Conservation (phyloP, 2,113 vertebrate genomes). For the Lagopus leucura region DNA sequence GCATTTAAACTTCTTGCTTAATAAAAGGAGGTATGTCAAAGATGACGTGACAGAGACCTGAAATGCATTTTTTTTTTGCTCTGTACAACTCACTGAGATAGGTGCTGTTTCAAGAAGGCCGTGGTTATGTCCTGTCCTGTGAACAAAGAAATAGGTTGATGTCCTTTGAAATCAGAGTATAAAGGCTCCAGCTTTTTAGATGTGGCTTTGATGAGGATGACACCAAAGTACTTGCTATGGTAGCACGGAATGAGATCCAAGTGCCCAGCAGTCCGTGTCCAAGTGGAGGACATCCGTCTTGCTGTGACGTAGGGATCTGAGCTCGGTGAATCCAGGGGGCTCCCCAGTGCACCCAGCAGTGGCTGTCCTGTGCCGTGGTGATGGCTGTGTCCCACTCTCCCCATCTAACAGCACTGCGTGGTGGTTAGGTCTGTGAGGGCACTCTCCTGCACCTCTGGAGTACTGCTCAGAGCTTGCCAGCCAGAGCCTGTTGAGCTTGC, state of each 20-base stretch:
- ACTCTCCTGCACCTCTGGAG: accelerated
- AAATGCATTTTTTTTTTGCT: not conserved
- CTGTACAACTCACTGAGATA: not conserved
- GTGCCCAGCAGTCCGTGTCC: not conserved
- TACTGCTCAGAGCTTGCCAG: not conserved
- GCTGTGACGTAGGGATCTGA: accelerated
- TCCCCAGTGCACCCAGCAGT: not conserved
- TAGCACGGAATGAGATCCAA: not conserved
- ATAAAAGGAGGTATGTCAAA: not conserved
- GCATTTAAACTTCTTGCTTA: not conserved
- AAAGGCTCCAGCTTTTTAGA: not conserved
- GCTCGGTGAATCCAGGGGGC: not conserved
- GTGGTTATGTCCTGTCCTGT: not conserved
- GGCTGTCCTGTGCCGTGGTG: accelerated
- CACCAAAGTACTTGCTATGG: not conserved
- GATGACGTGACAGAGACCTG: not conserved
- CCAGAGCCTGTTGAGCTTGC: not conserved
- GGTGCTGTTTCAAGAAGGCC: not conserved
- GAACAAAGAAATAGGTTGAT: not conserved
- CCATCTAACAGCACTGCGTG: not conserved
- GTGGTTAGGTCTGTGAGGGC: not conserved
- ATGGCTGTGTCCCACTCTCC: accelerated
- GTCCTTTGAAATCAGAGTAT: not conserved
- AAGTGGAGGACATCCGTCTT: not conserved
- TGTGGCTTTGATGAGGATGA: accelerated